These are phyloP conservation scores for Hepsetus odoe DNA, from an alignment of 2,113 vertebrate genomes.

Conservation along the genomic window DNA sequence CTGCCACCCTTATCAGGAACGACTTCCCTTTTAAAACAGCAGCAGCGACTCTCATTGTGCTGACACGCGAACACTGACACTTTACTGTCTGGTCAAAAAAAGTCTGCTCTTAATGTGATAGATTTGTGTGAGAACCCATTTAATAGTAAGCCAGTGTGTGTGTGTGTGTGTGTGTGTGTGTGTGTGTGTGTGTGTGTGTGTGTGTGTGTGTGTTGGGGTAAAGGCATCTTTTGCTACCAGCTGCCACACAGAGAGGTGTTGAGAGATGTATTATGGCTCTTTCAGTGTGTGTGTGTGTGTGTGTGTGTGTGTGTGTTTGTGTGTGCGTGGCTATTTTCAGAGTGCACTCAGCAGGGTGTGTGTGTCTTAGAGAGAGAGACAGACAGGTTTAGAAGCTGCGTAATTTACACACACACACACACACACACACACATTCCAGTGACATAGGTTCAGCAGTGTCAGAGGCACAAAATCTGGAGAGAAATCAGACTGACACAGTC, in stretches of 20 bases:
- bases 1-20: slow-evolving; percentile 36
- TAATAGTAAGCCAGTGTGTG: not conserved
- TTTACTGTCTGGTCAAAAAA: not conserved
- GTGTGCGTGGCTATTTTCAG: slow-evolving; percentile 52
- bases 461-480: no score
- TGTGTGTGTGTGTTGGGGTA: slow-evolving; percentile 19
- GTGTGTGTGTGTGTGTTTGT: slow-evolving; percentile 47
- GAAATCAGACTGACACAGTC: not conserved
- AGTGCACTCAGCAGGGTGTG: slow-evolving; percentile 21
- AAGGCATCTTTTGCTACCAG: slow-evolving; percentile 47
- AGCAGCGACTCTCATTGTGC: not conserved
- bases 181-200: slow-evolving; percentile 1
- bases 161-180: slow-evolving; percentile 7
- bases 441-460: not conserved
- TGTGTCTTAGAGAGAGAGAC: slow-evolving; percentile 23
- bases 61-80: not conserved
- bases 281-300: slow-evolving; percentile 36
- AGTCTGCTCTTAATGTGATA: not conserved
- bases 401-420: not conserved
- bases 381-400: slow-evolving; percentile 1
- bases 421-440: not conserved
- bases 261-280: slow-evolving; percentile 53
- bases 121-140: not conserved
- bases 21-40: slow-evolving; percentile 40
- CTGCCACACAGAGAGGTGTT: slow-evolving; percentile 49